Evolutionary conservation across 2,113 vertebrate genomes (phyloP).

Genomic region (Rynchops niger): DNA sequence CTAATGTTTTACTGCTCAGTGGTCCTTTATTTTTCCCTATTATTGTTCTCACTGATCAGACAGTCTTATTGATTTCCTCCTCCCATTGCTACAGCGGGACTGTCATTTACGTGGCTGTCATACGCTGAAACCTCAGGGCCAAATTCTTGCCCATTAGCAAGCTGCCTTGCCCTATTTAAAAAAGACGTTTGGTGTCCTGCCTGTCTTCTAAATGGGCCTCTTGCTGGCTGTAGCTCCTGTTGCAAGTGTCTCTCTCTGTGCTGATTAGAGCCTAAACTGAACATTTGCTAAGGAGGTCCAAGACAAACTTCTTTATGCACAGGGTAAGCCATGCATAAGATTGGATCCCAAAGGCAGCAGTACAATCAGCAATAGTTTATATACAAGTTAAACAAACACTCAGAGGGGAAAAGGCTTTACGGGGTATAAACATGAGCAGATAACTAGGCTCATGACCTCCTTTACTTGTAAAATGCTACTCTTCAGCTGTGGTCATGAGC

Average conservation of each 20-base stretch:
- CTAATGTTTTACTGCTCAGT: not conserved
- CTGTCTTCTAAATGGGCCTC: constrained; percentile 48
- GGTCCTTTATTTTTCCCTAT: not conserved
- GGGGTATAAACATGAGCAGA: not conserved
- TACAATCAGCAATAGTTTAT: constrained; percentile 51
- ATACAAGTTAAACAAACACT: constrained; percentile 24
- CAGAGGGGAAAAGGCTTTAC: constrained; percentile 19
- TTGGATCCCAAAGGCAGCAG: constrained; percentile 52
- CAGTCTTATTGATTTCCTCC: not conserved
- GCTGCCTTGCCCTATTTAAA: constrained; percentile 48
- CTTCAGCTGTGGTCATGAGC: not conserved
- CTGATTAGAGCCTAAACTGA: constrained; percentile 37
- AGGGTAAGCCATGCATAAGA: constrained; percentile 52
- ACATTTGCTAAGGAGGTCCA: constrained; percentile 54
- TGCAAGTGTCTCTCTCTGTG: constrained; percentile 3
- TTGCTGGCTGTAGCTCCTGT: constrained; percentile 40
- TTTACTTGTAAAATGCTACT: constrained; percentile 23
- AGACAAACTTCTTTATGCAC: constrained; percentile 53
- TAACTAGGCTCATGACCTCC: constrained; percentile 28
- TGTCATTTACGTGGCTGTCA: not conserved
- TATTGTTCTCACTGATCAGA: not conserved
- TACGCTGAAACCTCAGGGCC: not conserved
- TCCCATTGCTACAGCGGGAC: not conserved
- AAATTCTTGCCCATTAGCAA: constrained; percentile 51
- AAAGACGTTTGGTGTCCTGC: not conserved